Percentiles rank a stretch among this genome's conserved stretches.
Evolutionary conservation across 2,888 invertebrate species (phyloP).

Genomic region (Aphodius granarius): DNA sequence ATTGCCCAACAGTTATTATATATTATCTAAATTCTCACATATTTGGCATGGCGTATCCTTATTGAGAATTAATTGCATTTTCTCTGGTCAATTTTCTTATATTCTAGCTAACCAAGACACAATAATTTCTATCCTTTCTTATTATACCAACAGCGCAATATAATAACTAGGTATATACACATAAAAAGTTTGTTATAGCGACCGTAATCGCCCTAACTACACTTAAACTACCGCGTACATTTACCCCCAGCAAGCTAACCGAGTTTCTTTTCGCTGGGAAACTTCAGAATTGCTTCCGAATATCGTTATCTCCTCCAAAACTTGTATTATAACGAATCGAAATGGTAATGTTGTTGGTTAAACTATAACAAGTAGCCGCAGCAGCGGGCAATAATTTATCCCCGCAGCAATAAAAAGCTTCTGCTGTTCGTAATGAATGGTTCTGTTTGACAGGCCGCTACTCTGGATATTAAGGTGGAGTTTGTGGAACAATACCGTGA

Average conservation of each 20-base stretch:
- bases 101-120: too few relatives aligned
- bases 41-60: too few relatives aligned
- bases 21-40: too few relatives aligned
- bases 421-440: neutral
- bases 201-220: neutral
- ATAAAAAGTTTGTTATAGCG: neutral
- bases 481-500: too few relatives aligned
- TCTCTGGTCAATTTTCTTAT: too few relatives aligned
- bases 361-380: neutral
- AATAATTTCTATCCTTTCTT: neutral
- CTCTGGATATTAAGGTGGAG: too few relatives aligned
- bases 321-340: neutral
- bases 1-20: too few relatives aligned
- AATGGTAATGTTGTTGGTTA: neutral
- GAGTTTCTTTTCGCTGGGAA: neutral
- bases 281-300: neutral
- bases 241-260: neutral
- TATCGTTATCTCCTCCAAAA: neutral
- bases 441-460: neutral
- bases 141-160: neutral
- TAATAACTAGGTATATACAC: neutral
- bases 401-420: neutral
- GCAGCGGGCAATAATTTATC: neutral
- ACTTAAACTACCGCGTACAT: neutral
- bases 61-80: too few relatives aligned